phyloP scores from a whole-genome alignment of 2,797 vertebrate genomes.

The Scyliorhinus canicula region DNA sequence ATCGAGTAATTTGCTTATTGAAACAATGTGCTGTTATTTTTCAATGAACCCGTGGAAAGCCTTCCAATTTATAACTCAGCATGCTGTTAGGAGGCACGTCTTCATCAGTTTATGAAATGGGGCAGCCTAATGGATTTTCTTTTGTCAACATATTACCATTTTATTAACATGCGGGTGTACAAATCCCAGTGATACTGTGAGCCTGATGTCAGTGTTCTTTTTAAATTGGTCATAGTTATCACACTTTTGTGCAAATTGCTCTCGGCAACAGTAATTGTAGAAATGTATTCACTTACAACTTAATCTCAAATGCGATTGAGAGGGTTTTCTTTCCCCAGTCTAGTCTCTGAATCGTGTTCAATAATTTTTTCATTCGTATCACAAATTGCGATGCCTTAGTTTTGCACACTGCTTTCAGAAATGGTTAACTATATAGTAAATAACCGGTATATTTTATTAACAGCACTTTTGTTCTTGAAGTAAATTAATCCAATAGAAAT shows the following conservation, averaged over 20 bases:
- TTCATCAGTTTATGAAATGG: neutral
- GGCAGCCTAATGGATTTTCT: neutral
- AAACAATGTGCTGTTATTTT: slow-evolving; percentile 6
- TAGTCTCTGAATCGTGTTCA: neutral
- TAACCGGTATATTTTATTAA: neutral
- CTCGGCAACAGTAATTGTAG: neutral
- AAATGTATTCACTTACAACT: neutral
- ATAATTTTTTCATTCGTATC: neutral
- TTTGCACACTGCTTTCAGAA: neutral
- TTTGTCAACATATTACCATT: neutral
- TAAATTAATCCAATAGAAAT: neutral
- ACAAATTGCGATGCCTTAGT: neutral
- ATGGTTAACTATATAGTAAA: neutral
- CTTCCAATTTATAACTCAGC: neutral
- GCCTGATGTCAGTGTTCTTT: neutral
- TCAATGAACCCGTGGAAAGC: neutral
- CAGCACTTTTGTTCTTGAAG: neutral
- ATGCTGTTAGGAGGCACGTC: neutral
- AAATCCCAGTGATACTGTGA: neutral
- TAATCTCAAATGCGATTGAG: neutral
- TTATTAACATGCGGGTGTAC: neutral
- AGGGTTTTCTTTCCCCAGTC: no score
- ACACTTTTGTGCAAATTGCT: neutral
- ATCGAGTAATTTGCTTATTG: neutral
- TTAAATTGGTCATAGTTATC: neutral